phyloP scores from a whole-genome alignment of 2,113 vertebrate genomes.

The Microcebus griseorufus region DNA sequence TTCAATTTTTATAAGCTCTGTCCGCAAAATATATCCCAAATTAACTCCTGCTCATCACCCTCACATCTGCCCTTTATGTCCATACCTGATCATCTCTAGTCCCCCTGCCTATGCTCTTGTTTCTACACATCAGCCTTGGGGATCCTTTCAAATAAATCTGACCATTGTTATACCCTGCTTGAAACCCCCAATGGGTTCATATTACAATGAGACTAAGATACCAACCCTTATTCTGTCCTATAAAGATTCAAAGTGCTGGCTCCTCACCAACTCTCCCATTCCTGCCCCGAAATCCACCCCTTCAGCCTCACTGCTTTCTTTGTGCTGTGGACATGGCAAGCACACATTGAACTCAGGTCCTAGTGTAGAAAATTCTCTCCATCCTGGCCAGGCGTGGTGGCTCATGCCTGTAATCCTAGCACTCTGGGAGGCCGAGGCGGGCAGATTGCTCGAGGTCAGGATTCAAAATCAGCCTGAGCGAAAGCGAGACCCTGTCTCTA shows the following conservation, averaged over 20 bases:
- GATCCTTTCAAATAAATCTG: not conserved
- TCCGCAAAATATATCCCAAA: not conserved
- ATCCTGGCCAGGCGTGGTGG: no score
- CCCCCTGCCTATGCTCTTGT: fast-evolving
- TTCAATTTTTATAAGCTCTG: not conserved
- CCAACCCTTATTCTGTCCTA: fast-evolving
- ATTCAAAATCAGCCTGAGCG: no score
- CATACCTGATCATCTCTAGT: fast-evolving
- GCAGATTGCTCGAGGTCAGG: no score
- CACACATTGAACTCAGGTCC: fast-evolving
- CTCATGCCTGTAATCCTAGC: no score
- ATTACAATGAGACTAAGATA: not conserved
- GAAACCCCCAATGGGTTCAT: fast-evolving
- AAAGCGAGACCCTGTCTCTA: no score
- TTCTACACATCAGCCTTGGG: not conserved
- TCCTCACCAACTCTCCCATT: not conserved
- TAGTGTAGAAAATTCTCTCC: fast-evolving
- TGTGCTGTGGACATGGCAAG: fast-evolving
- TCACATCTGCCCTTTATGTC: fast-evolving
- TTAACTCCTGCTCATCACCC: not conserved
- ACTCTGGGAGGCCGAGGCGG: no score
- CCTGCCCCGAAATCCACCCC: fast-evolving
- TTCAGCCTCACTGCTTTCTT: not conserved
- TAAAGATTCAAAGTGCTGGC: fast-evolving
- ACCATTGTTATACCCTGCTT: no score